Evolutionary conservation across 2,888 invertebrate species (phyloP).

Genomic region (Drosophila nr. medialis): DNA sequence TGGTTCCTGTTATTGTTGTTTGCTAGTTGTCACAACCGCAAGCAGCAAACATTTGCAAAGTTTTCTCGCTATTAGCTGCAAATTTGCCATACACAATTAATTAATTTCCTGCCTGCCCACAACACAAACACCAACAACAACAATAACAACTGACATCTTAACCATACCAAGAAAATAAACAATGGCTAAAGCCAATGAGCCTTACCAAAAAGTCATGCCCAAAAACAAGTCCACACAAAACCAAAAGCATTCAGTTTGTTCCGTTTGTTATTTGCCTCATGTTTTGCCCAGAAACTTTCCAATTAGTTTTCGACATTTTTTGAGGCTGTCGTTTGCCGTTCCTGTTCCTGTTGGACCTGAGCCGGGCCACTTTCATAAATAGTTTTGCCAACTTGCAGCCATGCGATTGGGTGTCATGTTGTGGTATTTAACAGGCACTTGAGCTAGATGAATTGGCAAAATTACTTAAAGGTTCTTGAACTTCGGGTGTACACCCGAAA

Average conservation of each 20-base stretch:
- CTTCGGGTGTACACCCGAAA: neutral
- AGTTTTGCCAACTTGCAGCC: slow-evolving; percentile 48
- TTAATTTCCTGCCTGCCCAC: slow-evolving; percentile 59
- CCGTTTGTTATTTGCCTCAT: slow-evolving; percentile 39
- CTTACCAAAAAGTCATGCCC: slow-evolving; percentile 26
- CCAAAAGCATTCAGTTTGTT: slow-evolving; percentile 43
- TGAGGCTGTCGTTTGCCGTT: slow-evolving; percentile 32
- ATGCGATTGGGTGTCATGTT: slow-evolving; percentile 53
- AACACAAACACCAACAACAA: slow-evolving; percentile 27
- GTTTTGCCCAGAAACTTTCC: slow-evolving; percentile 58
- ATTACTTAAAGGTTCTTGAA: slow-evolving; percentile 55
- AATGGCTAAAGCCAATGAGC: slow-evolving; percentile 47
- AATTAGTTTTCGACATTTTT: slow-evolving; percentile 65
- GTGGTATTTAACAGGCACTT: slow-evolving; percentile 60
- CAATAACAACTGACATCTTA: slow-evolving; percentile 49
- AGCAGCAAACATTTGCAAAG: slow-evolving; percentile 59
- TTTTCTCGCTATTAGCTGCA: slow-evolving; percentile 75
- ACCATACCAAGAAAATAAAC: slow-evolving; percentile 47
- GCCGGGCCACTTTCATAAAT: slow-evolving; percentile 56
- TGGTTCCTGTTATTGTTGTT: slow-evolving; percentile 1
- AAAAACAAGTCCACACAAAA: slow-evolving; percentile 33
- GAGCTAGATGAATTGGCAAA: slow-evolving; percentile 71
- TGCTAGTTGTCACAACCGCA: slow-evolving; percentile 66
- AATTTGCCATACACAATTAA: slow-evolving; percentile 78
- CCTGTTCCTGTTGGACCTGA: slow-evolving; percentile 13